Base-by-base conservation (phyloP, 2,888 invertebrate genomes). In the Mimas tiliae region DNA sequence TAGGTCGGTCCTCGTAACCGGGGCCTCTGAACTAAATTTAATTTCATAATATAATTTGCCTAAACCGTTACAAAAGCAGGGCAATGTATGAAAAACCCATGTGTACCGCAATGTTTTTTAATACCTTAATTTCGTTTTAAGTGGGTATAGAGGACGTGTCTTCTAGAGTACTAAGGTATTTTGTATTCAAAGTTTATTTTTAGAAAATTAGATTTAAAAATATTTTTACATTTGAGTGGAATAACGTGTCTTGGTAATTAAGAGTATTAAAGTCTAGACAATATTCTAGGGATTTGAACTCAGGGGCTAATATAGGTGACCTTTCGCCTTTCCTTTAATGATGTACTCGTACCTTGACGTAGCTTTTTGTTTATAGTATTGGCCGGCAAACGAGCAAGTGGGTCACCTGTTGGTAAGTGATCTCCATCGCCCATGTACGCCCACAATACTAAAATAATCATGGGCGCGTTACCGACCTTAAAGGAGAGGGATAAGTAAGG, bases 1-100 rank as follows among this genome's bases (percentile, higher is more conserved):
- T 87, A 85, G 87, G 83, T 74, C 70, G 74, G 68, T 79, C 78
- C 72, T 77, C 72, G 74, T 74, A 78, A 76, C 78, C 67, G 70
- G 76, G 74, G 73, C 73, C 77, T 42, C 58, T 71, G 68, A 83
- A 84, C 83, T 85, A 82, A 87, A 88, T 86, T 84, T 82, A 83
- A 87, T 86, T 86, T 82, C 68, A 77, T 81, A 27, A 27, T 27
- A 81, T 80, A 82, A 82, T 82, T 84, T 76, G 73, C 77, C 78
- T 81, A 78, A 78, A 73, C 72, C 74, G 63, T 76, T 79, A 72
- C 74, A 76, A 80, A 79, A 80, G 66, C 72, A 71, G 64, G 69
- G 68, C 62, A 64, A 69, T 68, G 64, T 66, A 69, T 69, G 67
- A 68, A 68, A 73, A 16, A 62, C 62, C 33, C 64, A 50, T 9